Conservation (phyloP, 2,797 vertebrate species). For the Chloroceryle amazona region DNA sequence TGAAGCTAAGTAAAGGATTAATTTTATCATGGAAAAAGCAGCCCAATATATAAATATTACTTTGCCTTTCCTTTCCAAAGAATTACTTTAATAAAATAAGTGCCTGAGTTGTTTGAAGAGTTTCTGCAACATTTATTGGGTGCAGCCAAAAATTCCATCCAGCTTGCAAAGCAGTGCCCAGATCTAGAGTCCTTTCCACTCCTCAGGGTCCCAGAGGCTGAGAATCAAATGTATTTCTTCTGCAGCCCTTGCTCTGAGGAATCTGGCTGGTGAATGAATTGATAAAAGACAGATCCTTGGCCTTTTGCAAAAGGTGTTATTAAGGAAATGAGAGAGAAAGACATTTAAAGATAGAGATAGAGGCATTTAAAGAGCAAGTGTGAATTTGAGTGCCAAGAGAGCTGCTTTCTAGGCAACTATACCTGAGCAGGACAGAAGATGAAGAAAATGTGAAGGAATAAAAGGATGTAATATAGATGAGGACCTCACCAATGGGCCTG, state of each 20-base stretch:
- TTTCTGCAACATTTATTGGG: not conserved
- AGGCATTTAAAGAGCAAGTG: not conserved
- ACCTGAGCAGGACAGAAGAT: not conserved
- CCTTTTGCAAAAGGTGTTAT: not conserved
- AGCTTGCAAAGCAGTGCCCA: not conserved
- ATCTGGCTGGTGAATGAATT: not conserved
- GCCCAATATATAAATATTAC: not conserved
- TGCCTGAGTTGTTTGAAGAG: not conserved
- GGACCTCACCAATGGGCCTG: accelerated
- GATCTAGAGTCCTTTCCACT: not conserved
- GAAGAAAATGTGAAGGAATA: not conserved
- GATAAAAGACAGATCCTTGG: not conserved
- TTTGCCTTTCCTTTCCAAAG: not conserved
- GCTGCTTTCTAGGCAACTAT: not conserved
- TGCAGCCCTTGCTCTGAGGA: not conserved
- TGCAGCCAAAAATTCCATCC: not conserved
- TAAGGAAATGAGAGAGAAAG: not conserved
- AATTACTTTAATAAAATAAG: not conserved
- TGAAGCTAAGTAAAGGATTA: not conserved
- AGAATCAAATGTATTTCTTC: not conserved
- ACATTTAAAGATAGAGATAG: not conserved
- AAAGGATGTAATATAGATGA: not conserved
- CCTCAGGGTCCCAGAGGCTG: not conserved
- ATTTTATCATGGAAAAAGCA: not conserved
- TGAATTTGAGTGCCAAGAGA: not conserved